These are phyloP conservation scores for Melanogrammus aeglefinus DNA, from an alignment of 2,797 vertebrate genomes.

Conservation along the genomic window DNA sequence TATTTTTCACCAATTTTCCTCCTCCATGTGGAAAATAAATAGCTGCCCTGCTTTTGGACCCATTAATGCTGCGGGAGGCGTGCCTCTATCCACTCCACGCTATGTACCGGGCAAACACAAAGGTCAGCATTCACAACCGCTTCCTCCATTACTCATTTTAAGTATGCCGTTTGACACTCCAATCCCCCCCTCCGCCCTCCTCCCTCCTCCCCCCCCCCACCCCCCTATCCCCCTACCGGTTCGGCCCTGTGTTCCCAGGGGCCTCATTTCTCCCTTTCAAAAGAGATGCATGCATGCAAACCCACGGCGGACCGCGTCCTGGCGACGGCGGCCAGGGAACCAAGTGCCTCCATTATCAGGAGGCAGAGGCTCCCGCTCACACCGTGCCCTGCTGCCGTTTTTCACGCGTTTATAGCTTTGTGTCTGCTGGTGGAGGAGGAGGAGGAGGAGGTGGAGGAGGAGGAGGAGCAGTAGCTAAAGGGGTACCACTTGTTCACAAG, in stretches of 20 bases:
- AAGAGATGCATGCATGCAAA: slow-evolving; percentile 62
- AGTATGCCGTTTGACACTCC: slow-evolving; percentile 66
- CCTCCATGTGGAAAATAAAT: slow-evolving; percentile 8
- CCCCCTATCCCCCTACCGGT: slow-evolving; percentile 35
- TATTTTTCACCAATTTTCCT: slow-evolving; percentile 15
- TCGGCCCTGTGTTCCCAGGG: slow-evolving; percentile 18
- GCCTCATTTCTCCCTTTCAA: slow-evolving; percentile 48
- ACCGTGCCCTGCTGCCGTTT: slow-evolving; percentile 42
- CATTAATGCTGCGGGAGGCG: slow-evolving; percentile 60
- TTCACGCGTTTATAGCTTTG: slow-evolving; percentile 29
- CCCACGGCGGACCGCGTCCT: background rate
- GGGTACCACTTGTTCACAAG: background rate
- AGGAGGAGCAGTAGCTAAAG: background rate
- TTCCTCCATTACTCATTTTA: slow-evolving; percentile 72
- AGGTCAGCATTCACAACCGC: slow-evolving; percentile 65
- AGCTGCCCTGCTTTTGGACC: slow-evolving; percentile 54
- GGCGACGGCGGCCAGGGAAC: background rate
- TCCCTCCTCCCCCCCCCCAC: slow-evolving; percentile 20
- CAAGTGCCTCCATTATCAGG: slow-evolving; percentile 44
- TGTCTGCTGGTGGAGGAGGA: background rate
- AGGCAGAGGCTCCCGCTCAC: slow-evolving; percentile 32
- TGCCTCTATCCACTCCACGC: slow-evolving; percentile 33
- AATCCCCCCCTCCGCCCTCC: slow-evolving; percentile 34
- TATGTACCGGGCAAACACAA: slow-evolving; percentile 56
- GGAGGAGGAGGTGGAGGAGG: background rate